Evolutionary conservation across 2,888 invertebrate species (phyloP).

Genomic region (Philhelius pedissequus): DNA sequence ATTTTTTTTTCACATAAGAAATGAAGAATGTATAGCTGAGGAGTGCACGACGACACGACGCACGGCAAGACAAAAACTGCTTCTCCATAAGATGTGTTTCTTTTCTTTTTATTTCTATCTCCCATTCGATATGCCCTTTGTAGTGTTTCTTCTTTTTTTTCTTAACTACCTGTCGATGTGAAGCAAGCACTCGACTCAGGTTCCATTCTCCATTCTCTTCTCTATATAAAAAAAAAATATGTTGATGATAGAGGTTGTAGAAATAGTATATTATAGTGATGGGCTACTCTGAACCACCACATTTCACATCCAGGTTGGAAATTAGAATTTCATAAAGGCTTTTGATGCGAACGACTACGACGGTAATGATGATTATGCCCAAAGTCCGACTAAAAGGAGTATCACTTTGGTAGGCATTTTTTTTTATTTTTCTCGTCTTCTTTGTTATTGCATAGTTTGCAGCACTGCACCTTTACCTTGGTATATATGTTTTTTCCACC

Average conservation of each 20-base stretch:
- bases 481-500: not conserved
- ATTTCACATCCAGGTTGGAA: not conserved
- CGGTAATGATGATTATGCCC: not conserved
- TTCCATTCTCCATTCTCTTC: slow-evolving; percentile 32
- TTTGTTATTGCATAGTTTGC: slow-evolving; percentile 19
- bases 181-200: slow-evolving; percentile 32
- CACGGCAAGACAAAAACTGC: too few species aligned
- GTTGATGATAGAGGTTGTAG: slow-evolving; percentile 46
- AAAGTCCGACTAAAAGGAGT: not conserved
- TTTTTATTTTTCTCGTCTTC: slow-evolving; percentile 7
- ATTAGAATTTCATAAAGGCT: slow-evolving; percentile 59
- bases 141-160: not conserved
- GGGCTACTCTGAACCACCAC: not conserved
- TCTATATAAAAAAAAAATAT: too few species aligned
- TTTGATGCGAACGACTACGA: not conserved
- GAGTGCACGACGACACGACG: not conserved
- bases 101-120: not conserved
- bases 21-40: slow-evolving; percentile 39
- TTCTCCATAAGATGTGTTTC: not conserved
- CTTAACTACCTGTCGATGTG: slow-evolving; percentile 49
- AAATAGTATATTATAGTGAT: slow-evolving; percentile 16
- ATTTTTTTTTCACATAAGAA: not conserved
- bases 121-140: slow-evolving; percentile 56
- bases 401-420: slow-evolving; percentile 41
- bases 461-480: not conserved